Conservation (phyloP, 1,140 invertebrate species). For the Drosophila ambigua region DNA sequence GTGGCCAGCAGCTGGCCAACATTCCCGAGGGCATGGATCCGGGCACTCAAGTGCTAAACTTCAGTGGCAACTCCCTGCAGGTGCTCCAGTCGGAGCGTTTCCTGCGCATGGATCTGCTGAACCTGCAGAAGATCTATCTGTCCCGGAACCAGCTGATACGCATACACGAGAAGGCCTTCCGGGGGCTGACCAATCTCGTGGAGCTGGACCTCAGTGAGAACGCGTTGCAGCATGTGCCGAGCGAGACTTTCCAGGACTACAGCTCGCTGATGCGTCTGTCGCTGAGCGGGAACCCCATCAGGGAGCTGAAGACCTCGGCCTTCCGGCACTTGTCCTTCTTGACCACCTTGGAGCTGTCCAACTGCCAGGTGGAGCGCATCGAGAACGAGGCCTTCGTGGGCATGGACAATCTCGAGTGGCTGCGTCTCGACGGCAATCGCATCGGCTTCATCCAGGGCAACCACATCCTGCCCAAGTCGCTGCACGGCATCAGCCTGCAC, state of each 20-base stretch:
- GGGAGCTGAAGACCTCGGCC: slow-evolving; percentile 88
- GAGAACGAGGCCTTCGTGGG: slow-evolving; percentile 93
- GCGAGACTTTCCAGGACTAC: slow-evolving; percentile 90
- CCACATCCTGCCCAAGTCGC: slow-evolving; percentile 88
- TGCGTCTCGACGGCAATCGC: slow-evolving; percentile 92
- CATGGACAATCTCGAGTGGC: slow-evolving; percentile 91
- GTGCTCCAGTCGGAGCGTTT: slow-evolving; percentile 91
- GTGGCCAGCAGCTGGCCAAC: slow-evolving; percentile 88
- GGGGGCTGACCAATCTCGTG: slow-evolving; percentile 93
- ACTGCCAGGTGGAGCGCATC: slow-evolving; percentile 90
- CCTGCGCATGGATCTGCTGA: slow-evolving; percentile 90
- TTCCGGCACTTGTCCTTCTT: slow-evolving; percentile 90
- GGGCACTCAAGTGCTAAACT: slow-evolving; percentile 95
- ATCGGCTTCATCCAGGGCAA: slow-evolving; percentile 89
- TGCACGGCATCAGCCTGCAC: slow-evolving; percentile 92
- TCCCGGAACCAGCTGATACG: slow-evolving; percentile 90
- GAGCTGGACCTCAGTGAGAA: slow-evolving; percentile 95
- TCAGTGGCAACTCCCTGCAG: slow-evolving; percentile 92
- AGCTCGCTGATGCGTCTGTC: slow-evolving; percentile 92
- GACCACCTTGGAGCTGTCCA: slow-evolving; percentile 91
- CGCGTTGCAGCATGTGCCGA: slow-evolving; percentile 90
- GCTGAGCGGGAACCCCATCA: slow-evolving; percentile 92
- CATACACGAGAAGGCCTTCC: slow-evolving; percentile 91
- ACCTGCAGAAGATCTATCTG: slow-evolving; percentile 94
- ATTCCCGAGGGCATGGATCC: slow-evolving; percentile 93